phyloP scores from a whole-genome alignment of 2,797 vertebrate species.

The Anguilla megastoma region DNA sequence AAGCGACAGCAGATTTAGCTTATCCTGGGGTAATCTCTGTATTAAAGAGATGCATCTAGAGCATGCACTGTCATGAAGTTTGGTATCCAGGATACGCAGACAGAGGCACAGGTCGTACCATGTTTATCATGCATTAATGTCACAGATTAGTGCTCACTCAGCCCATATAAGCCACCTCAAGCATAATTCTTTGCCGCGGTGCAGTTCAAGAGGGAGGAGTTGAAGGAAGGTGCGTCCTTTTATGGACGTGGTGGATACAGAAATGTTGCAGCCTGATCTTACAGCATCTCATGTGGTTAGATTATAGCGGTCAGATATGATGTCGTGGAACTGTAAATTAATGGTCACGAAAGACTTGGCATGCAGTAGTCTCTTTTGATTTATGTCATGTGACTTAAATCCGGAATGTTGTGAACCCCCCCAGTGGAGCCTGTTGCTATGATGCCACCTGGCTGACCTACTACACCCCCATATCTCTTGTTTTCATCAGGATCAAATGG shows the following conservation, averaged over 20 bases:
- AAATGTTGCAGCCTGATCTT: neutral
- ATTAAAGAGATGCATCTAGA: neutral
- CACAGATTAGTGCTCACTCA: neutral
- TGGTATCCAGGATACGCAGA: neutral
- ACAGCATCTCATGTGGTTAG: neutral
- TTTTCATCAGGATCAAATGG: conserved; percentile 24
- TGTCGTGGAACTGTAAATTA: neutral
- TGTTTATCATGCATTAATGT: neutral
- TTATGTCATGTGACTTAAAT: conserved; percentile 23
- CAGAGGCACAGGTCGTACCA: neutral
- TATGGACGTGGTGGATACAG: neutral
- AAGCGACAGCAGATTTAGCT: neutral
- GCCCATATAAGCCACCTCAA: neutral
- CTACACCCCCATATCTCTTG: neutral
- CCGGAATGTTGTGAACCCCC: neutral
- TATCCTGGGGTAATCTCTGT: too few relatives aligned
- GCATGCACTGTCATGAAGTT: neutral
- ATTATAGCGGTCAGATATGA: neutral
- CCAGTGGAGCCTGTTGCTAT: conserved; percentile 10
- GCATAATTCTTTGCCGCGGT: neutral
- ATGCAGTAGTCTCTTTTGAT: neutral
- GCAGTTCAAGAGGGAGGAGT: neutral
- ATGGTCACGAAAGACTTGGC: neutral
- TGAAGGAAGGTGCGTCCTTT: neutral
- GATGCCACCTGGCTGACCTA: neutral